Evolutionary conservation across 2,797 vertebrate species (phyloP).

Genomic region (Pteronotus mesoamericanus): DNA sequence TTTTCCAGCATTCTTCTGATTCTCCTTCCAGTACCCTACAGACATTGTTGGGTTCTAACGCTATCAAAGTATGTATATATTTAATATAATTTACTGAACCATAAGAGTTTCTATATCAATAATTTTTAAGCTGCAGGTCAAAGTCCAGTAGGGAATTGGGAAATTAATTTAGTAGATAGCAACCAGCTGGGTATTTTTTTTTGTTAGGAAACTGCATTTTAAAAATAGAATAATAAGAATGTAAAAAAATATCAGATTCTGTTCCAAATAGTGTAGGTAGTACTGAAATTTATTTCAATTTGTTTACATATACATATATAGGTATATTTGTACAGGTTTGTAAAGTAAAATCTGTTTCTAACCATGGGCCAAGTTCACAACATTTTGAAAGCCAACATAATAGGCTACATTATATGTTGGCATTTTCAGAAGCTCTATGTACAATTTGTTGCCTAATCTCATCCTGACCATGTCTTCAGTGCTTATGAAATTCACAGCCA

Average conservation of each 20-base stretch:
- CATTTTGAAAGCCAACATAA: not conserved
- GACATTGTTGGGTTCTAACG: conserved; percentile 70
- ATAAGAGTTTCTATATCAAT: not conserved
- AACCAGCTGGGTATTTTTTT: not conserved
- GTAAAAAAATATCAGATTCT: not conserved
- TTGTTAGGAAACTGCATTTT: not conserved
- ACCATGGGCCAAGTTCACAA: not conserved
- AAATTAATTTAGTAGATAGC: not conserved
- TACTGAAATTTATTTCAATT: not conserved
- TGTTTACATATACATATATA: not conserved
- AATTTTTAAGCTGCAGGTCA: not conserved
- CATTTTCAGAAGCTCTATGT: not conserved
- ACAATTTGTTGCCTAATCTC: not conserved
- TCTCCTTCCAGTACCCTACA: conserved; percentile 80
- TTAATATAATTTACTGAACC: conserved; percentile 10
- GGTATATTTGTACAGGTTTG: not conserved
- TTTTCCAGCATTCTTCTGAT: conserved; percentile 80
- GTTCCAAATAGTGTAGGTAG: not conserved
- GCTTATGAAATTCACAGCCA: not conserved
- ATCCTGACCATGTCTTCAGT: not conserved
- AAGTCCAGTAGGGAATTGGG: not conserved
- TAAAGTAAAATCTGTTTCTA: conserved; percentile 13
- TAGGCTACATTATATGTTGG: not conserved
- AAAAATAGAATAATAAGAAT: not conserved
- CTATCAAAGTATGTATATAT: conserved; percentile 84